phyloP scores from a whole-genome alignment of 2,888 invertebrate genomes.

The Mesorhabditis spiculigera region DNA sequence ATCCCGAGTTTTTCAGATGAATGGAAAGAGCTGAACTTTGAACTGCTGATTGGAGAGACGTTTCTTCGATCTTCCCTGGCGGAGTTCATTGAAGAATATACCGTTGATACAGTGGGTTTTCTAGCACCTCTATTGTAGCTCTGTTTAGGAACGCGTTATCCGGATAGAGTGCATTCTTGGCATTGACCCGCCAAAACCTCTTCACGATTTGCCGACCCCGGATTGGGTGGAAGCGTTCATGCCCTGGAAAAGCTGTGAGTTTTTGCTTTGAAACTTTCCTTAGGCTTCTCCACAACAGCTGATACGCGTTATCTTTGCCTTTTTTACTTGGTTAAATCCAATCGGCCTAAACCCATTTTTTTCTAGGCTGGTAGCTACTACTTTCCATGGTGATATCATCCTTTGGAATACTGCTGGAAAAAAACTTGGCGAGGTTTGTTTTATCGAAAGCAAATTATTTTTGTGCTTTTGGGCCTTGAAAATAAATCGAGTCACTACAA shows the following conservation, averaged over 20 bases:
- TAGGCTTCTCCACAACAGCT: not conserved
- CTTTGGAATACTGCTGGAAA: slow-evolving; percentile 41
- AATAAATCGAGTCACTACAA: too few relatives aligned
- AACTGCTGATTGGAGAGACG: slow-evolving; percentile 49
- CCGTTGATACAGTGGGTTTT: slow-evolving; percentile 30
- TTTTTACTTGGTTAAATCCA: not conserved
- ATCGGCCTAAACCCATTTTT: not conserved
- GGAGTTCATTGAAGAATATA: slow-evolving; percentile 49
- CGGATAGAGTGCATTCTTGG: slow-evolving; percentile 87
- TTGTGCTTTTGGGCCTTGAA: not conserved
- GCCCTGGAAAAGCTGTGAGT: slow-evolving; percentile 38
- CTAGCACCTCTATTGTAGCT: not conserved
- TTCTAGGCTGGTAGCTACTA: slow-evolving; percentile 50
- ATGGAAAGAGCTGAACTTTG: slow-evolving; percentile 47
- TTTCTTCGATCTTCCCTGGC: slow-evolving; percentile 43
- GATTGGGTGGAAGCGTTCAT: slow-evolving; percentile 88
- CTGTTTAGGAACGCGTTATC: slow-evolving; percentile 72
- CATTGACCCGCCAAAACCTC: slow-evolving; percentile 84
- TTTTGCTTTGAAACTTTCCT: slow-evolving; percentile 2
- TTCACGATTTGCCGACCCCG: slow-evolving; percentile 86
- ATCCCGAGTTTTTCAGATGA: slow-evolving; percentile 30
- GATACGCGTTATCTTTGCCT: not conserved
- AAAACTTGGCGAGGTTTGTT: slow-evolving; percentile 11
- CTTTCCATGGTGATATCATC: slow-evolving; percentile 48
- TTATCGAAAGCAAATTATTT: slow-evolving; percentile 11